Evolutionary conservation across 1,140 invertebrate genomes (phyloP), one percentile per base, ranked within the genome.

Genomic region (Hylaeus anthracinus): DNA sequence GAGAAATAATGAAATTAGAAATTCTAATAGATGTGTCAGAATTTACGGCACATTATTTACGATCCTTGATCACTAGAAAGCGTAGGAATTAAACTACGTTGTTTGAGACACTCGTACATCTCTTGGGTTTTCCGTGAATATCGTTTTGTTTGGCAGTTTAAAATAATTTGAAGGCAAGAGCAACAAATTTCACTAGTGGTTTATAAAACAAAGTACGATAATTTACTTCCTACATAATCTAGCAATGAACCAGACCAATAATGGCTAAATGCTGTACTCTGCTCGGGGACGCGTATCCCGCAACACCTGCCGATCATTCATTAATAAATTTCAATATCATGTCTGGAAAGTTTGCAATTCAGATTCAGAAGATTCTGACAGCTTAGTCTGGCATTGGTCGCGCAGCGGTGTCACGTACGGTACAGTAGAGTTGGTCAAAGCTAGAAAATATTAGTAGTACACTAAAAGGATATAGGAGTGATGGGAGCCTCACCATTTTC

Each of bases 401-500:
- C 88, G 86, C 90, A 90, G 87, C 90, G 86, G 88, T 91, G 90
- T 83, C 91, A 92, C 90, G 88, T 90, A 84, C 88, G 83, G 88
- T 92, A 91, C 90, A 89, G 90, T 90, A 89, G 90, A 91, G 90
- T 92, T 88, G 90, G 79, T 92, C 91, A 92, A 87, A 92, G 92
- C 92, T 93, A 93, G 88, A 93, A 93, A 92, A 92, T 91, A 92
- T 92, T 92, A 90, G 88, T 87, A 86, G 86, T 92, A 93, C 89
- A 90, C 89, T 92, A 92, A 92, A 90, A 92, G 90, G 89, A 91
- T 90, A 92, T 91, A 92, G 91, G 91, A 93, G 86, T 93, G 89
- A 91, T 92, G 90, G 89, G 92, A 92, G 87, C 90, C 93, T 93
- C 93, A 93, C 92, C 92, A 93, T 93, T 93, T 93, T 92, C 88